A percentile compares a stretch with the other conserved stretches of the same genome.
Conservation (phyloP, 2,888 invertebrate genomes). For the Sinhomidia bicolor region DNA sequence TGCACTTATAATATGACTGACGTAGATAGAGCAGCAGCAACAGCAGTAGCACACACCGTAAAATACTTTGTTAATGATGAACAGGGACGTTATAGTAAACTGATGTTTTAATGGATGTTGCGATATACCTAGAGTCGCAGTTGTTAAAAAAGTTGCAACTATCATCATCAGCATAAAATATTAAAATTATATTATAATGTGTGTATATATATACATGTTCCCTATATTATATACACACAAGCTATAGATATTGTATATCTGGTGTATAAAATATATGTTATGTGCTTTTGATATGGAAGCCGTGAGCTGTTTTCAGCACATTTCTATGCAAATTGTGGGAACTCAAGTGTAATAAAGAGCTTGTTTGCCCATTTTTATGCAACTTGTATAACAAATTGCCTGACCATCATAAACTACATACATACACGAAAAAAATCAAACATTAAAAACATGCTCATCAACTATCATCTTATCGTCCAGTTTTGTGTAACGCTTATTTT, state of each 20-base stretch:
- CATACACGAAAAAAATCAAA: neutral
- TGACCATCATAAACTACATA: slow-evolving; percentile 50
- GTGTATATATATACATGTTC: neutral
- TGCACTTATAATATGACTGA: slow-evolving; percentile 35
- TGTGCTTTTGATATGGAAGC: slow-evolving; percentile 44
- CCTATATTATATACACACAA: neutral
- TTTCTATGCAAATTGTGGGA: slow-evolving; percentile 72
- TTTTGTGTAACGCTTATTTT: neutral
- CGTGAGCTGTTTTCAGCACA: slow-evolving; percentile 62
- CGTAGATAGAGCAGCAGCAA: neutral
- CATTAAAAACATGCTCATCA: slow-evolving; percentile 4
- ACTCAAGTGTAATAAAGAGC: slow-evolving; percentile 67
- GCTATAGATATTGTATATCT: neutral
- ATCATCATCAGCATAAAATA: slow-evolving; percentile 39
- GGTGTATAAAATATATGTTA: neutral
- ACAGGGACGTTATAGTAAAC: slow-evolving; percentile 14
- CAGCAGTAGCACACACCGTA: neutral
- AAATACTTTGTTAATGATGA: slow-evolving; percentile 55
- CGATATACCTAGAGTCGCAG: neutral
- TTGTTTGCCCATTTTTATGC: slow-evolving; percentile 61
- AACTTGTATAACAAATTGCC: slow-evolving; percentile 63
- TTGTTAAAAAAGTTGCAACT: slow-evolving; percentile 42
- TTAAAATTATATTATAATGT: neutral
- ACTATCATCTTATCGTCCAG: neutral
- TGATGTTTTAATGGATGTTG: neutral